These are phyloP conservation scores for Crocodylus rhombifer DNA, from an alignment of 2,797 vertebrate species.

Conservation along the genomic window DNA sequence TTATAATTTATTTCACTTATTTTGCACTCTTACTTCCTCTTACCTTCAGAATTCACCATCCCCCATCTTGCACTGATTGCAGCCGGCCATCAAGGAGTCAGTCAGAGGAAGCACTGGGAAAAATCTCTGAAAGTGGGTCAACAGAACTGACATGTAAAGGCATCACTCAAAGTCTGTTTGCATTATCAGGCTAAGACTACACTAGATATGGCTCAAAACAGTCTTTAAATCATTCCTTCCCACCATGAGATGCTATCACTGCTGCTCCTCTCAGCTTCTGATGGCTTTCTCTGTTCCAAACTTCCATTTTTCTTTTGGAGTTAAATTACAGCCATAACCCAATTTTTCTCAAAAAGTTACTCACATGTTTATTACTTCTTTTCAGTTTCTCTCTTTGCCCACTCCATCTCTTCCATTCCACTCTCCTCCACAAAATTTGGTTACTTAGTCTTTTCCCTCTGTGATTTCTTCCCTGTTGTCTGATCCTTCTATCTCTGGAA, in stretches of 20 bases:
- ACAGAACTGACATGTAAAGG: not conserved
- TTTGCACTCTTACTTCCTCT: not conserved
- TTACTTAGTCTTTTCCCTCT: not conserved
- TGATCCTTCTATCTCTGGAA: not conserved
- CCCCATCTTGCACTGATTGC: not conserved
- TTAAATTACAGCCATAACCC: not conserved
- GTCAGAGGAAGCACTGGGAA: not conserved
- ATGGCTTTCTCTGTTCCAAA: not conserved
- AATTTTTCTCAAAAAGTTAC: not conserved
- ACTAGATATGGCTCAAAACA: not conserved
- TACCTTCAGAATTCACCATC: constrained; percentile 10
- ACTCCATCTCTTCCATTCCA: not conserved
- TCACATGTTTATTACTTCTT: too few relatives aligned
- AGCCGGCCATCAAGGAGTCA: not conserved
- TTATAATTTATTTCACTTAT: not conserved
- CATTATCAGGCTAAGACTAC: not conserved
- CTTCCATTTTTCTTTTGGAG: not conserved
- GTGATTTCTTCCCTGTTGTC: not conserved
- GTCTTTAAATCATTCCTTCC: not conserved
- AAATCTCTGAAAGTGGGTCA: not conserved
- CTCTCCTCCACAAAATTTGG: not conserved
- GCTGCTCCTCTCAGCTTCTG: not conserved
- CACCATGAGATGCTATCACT: not conserved
- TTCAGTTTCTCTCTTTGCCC: not conserved
- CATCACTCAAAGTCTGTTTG: not conserved